Evolutionary conservation across 2,888 invertebrate genomes (phyloP).

Genomic region (Eurois occulta): DNA sequence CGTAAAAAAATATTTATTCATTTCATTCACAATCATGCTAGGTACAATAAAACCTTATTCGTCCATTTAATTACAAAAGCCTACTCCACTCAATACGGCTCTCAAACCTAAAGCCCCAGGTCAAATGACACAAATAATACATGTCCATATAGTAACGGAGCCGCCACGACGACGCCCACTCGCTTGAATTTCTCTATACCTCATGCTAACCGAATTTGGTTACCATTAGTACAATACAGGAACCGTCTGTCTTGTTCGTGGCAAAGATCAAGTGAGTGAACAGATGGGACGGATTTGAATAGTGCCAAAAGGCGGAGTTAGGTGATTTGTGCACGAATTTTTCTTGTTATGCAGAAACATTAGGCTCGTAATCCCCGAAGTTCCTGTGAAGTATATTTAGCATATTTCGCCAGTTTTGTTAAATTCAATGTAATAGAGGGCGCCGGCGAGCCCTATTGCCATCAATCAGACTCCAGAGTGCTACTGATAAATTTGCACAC

Average conservation of each 20-base stretch:
- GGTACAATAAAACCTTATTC: background rate
- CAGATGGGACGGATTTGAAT: slow-evolving; percentile 15
- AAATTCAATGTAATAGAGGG: too few species aligned
- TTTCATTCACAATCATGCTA: too few species aligned
- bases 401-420: too few species aligned
- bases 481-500: too few species aligned
- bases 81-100: background rate
- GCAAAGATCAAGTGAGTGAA: slow-evolving; percentile 50
- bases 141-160: slow-evolving; percentile 39
- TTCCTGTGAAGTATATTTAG: too few species aligned
- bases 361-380: too few species aligned
- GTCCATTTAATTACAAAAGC: slow-evolving; percentile 1
- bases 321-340: too few species aligned
- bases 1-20: too few species aligned
- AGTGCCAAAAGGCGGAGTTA: background rate
- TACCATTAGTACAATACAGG: slow-evolving; percentile 58
- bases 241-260: slow-evolving; percentile 40
- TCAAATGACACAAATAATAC: slow-evolving; percentile 49
- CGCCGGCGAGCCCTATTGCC: too few species aligned
- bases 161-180: slow-evolving; percentile 59
- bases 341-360: too few species aligned
- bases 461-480: too few species aligned
- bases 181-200: slow-evolving; percentile 48
- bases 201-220: slow-evolving; percentile 65
- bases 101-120: background rate